Percentiles rank a stretch among this genome's conserved stretches.
Evolutionary conservation across 2,113 vertebrate species (phyloP).

Genomic region (Bambusicola thoracicus): DNA sequence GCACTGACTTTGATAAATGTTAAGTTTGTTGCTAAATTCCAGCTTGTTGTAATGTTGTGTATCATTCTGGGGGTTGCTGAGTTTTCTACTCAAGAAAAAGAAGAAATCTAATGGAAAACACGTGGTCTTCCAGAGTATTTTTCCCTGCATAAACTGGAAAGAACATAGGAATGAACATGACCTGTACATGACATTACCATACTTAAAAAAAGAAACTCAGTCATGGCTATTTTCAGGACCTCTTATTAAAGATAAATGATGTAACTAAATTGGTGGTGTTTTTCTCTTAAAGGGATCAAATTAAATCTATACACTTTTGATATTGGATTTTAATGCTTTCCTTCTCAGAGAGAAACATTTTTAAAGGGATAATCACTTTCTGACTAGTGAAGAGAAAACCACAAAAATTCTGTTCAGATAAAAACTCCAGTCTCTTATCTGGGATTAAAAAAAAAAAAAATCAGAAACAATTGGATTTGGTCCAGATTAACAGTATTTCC

Average conservation of each 20-base stretch:
- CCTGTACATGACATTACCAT: neutral
- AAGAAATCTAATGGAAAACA: neutral
- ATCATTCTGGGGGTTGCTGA: neutral
- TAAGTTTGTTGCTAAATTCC: neutral
- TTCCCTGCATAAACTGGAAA: neutral
- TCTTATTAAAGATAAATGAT: neutral
- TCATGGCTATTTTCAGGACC: neutral
- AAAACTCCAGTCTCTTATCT: neutral
- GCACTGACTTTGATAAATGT: neutral
- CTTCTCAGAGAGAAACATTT: neutral
- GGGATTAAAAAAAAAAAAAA: neutral
- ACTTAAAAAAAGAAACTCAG: neutral
- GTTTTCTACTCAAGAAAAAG: neutral
- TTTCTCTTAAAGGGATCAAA: neutral
- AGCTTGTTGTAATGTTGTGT: neutral
- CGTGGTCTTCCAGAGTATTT: neutral
- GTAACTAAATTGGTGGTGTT: neutral
- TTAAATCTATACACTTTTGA: neutral
- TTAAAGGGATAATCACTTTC: neutral
- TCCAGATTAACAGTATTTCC: neutral
- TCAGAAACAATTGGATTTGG: neutral
- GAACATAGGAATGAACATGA: neutral
- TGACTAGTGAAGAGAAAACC: neutral
- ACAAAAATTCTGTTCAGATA: neutral
- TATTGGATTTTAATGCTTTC: neutral